Conservation (phyloP, 2,113 vertebrate species). For the Vombatus ursinus region DNA sequence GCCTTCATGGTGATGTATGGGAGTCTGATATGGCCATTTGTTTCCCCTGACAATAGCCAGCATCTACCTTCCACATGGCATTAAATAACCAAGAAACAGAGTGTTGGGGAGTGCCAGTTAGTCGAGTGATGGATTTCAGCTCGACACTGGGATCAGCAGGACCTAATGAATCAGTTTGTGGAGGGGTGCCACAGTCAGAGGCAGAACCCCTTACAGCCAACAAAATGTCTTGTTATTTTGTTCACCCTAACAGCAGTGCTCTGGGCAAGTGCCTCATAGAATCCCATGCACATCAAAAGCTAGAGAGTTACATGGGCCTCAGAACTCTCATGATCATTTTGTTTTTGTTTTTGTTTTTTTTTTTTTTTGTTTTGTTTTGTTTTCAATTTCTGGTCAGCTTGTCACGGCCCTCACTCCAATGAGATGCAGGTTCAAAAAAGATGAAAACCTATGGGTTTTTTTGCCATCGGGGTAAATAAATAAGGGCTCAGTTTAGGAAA, state of each 20-base stretch:
- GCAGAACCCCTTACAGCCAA: neutral
- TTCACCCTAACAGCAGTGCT: conserved; percentile 25
- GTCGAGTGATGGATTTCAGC: conserved; percentile 14
- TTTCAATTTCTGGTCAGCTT: conserved; percentile 30
- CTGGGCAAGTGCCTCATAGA: conserved; percentile 33
- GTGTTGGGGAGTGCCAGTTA: neutral
- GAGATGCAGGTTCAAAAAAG: conserved; percentile 68
- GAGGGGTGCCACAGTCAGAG: neutral
- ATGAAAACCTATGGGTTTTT: conserved; percentile 63
- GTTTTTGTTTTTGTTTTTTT: neutral
- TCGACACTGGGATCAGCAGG: neutral
- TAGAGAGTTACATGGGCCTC: conserved; percentile 15
- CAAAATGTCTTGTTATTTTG: neutral
- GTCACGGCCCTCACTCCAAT: conserved; percentile 45
- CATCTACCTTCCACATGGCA: neutral
- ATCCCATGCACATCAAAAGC: conserved; percentile 26
- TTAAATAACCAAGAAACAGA: neutral
- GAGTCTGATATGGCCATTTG: neutral
- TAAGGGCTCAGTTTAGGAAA: conserved; percentile 44
- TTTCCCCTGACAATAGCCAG: conserved; percentile 19
- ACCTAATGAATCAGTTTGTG: conserved; percentile 38
- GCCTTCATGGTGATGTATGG: conserved; percentile 41
- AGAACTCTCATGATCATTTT: conserved; percentile 25
- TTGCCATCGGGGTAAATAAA: conserved; percentile 72
- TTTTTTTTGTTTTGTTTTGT: conserved; percentile 20